Conservation (phyloP, 2,797 vertebrate genomes). For the Decapterus maruadsi region DNA sequence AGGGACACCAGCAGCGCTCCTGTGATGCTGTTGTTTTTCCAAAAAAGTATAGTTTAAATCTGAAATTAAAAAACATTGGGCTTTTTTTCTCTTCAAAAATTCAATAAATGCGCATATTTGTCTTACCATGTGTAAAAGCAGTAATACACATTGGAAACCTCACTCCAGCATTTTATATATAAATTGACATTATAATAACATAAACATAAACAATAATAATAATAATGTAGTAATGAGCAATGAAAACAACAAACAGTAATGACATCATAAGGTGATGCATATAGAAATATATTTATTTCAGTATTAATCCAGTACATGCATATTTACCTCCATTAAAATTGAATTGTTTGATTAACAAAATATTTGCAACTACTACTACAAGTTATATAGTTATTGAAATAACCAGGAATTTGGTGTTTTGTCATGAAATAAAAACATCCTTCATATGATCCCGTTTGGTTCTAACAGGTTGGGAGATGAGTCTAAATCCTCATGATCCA, state of each 20-base stretch:
- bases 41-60: neutral
- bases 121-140: too few species aligned
- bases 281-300: conserved; percentile 66
- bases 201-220: neutral
- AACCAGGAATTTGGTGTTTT: conserved; percentile 11
- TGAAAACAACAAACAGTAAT: conserved; percentile 6
- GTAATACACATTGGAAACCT: too few species aligned
- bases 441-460: conserved; percentile 29
- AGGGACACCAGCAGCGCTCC: too few species aligned
- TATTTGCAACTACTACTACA: conserved; percentile 6
- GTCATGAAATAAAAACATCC: conserved; percentile 26
- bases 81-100: neutral
- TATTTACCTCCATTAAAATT: conserved; percentile 27
- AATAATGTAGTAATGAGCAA: neutral
- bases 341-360: neutral
- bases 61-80: neutral
- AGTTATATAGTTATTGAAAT: neutral
- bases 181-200: neutral
- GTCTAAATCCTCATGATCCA: neutral
- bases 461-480: neutral
- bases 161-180: too few species aligned
- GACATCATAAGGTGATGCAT: conserved; percentile 22
- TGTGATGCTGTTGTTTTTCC: too few species aligned
- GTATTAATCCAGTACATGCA: conserved; percentile 36
- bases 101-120: too few species aligned